A percentile compares a stretch with the other conserved stretches of the same genome.
Conservation (phyloP, 1,140 invertebrate genomes). For the Aphelinus atriplicis region DNA sequence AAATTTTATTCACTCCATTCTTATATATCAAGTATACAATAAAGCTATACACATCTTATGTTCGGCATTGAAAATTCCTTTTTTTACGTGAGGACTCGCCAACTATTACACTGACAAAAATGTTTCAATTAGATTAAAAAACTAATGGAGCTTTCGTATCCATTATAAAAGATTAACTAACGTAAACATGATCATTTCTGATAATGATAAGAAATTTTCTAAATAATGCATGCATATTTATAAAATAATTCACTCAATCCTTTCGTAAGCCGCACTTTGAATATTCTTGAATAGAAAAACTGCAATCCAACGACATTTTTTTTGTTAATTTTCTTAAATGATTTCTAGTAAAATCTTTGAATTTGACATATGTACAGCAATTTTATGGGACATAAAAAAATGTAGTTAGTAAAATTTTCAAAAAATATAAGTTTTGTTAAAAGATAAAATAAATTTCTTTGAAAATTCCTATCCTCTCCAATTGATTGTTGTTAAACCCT, state of each 20-base stretch:
- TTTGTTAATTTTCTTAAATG: conserved; percentile 4
- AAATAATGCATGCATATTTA: too few species aligned
- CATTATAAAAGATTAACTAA: too few species aligned
- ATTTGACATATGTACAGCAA: conserved; percentile 21
- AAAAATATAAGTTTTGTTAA: conserved; percentile 19
- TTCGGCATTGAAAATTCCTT: conserved; percentile 32
- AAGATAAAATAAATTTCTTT: background rate
- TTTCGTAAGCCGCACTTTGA: too few species aligned
- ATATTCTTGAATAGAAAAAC: background rate
- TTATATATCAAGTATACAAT: conserved; percentile 36
- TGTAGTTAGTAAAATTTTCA: conserved; percentile 14
- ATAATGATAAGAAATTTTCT: too few species aligned
- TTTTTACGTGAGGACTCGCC: background rate
- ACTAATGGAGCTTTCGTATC: too few species aligned
- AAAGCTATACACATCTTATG: conserved; percentile 35
- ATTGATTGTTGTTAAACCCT: too few species aligned
- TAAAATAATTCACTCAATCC: too few species aligned
- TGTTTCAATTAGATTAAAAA: conserved; percentile 1
- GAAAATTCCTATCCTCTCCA: too few species aligned
- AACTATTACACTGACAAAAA: conserved; percentile 18
- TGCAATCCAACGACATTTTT: conserved; percentile 5
- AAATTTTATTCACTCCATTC: conserved; percentile 6
- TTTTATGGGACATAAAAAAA: conserved; percentile 6
- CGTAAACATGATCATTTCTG: too few species aligned
- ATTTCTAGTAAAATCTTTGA: background rate